Base-by-base conservation (phyloP, 2,888 invertebrate genomes). In the Scaptomyza caliginosa region DNA sequence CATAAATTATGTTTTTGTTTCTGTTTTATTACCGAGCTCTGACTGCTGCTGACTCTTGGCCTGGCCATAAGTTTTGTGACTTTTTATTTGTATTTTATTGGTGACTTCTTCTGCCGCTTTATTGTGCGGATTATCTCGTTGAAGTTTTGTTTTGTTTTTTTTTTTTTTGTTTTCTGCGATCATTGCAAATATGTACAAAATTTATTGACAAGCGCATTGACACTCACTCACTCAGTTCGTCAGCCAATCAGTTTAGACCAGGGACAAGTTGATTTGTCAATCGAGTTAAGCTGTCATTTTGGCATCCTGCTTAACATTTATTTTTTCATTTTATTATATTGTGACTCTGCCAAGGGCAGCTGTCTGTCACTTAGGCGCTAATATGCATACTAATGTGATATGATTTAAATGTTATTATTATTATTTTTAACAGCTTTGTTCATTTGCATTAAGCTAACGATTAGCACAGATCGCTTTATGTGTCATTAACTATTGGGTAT, bases 1-100 rank as follows among this genome's bases (percentile, higher is more conserved):
- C 81, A 84, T 84, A 84, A 84, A 84, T 84, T 86, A 79, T 84
- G 73, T 84, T 77, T 73, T 81, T 84, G 76, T 84, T 67, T 67
- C 59, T 58, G 74, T 59, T 46, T 52, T 77, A 52, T 43, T 48
- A 38, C 30, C 55, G 46, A 43, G 55, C 58, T n/a, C n/a, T n/a
- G n/a, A n/a, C n/a, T n/a, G n/a, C n/a, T n/a, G n/a, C 36, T 48
- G 63, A 58, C 71, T 55, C 45, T 57, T 39, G 23, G 28, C 48
- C 45, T 43, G 58, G 32, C 69, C 13, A 74, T 64, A 58, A 58
- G 64, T 64, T 51, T 56, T 42, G 40, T 66, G 68, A 69, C 72
- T 69, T 59, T 66, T 46, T n/a, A 5, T 46, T 24, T n/a, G n/a
- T n/a, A 13, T 26, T 48, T 57, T 50, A 34, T 34, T 34, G 34